Percentiles rank a stretch among this genome's conserved stretches.
These are phyloP conservation scores for Crocuta crocuta DNA, from an alignment of 2,113 vertebrate species.

Conservation along the genomic window DNA sequence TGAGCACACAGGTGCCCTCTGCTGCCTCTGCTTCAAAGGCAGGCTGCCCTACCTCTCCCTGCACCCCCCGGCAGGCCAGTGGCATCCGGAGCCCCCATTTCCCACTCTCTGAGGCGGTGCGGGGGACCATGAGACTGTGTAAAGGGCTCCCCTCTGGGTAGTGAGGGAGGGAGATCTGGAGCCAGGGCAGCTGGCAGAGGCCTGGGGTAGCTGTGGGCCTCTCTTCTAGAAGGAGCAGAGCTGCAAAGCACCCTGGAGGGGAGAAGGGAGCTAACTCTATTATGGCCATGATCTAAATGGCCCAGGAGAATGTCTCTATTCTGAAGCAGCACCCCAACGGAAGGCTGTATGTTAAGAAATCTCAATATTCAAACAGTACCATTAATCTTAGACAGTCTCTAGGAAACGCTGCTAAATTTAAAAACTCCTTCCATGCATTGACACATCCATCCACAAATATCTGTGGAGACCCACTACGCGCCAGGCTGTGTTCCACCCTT, in stretches of 20 bases:
- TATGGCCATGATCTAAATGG: not conserved
- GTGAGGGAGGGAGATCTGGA: not conserved
- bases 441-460: not conserved
- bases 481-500: not conserved
- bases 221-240: not conserved
- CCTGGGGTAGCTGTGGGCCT: not conserved
- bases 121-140: fast-evolving
- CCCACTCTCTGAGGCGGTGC: not conserved
- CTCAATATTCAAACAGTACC: not conserved
- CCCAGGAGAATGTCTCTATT: not conserved
- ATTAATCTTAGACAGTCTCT: not conserved
- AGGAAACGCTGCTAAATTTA: not conserved
- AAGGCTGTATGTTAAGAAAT: not conserved
- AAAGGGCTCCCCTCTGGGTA: not conserved
- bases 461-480: not conserved
- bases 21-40: not conserved
- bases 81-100: not conserved
- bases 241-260: not conserved
- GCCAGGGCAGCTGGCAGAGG: not conserved
- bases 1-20: no score
- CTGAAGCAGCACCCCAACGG: not conserved
- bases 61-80: not conserved
- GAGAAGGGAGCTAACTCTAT: not conserved
- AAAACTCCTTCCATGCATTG: not conserved
- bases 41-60: not conserved